phyloP scores from a whole-genome alignment of 2,797 vertebrate genomes.

The Typhlichthys subterraneus region DNA sequence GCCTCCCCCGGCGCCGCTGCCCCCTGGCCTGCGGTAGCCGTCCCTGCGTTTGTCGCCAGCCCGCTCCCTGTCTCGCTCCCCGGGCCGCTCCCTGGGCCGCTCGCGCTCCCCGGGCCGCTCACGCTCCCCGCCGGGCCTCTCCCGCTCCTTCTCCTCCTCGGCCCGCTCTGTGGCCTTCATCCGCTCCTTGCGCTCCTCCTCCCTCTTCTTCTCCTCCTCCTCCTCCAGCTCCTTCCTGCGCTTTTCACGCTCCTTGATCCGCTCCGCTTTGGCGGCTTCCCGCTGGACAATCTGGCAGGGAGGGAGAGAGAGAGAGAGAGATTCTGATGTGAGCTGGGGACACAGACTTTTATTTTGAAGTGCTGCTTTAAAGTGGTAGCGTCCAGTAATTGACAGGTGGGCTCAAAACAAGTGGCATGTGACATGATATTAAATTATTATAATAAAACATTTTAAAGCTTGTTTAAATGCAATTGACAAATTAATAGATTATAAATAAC shows the following conservation, averaged over 20 bases:
- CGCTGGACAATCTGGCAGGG: constrained; percentile 77
- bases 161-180: constrained; percentile 56
- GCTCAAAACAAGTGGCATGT: no score
- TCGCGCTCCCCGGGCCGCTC: constrained; percentile 59
- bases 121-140: constrained; percentile 30
- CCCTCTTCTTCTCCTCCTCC: constrained; percentile 82
- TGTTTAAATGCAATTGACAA: no score
- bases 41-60: constrained; percentile 78
- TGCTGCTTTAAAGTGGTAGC: no score
- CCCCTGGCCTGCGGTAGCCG: constrained; percentile 75
- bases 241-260: constrained; percentile 84
- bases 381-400: no score
- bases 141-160: constrained; percentile 73
- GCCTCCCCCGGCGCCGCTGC: constrained; percentile 58
- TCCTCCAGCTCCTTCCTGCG: constrained; percentile 83
- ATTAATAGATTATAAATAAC: no score
- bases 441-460: no score
- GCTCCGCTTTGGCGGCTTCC: constrained; percentile 81
- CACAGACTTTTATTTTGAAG: no score
- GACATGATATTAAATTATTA: no score
- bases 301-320: neutral
- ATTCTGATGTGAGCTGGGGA: no score
- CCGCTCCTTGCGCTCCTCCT: constrained; percentile 80
- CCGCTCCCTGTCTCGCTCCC: constrained; percentile 73
- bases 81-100: constrained; percentile 61